Percentiles rank a stretch among this genome's conserved stretches.
These are phyloP conservation scores for Bedellia somnulentella DNA, from an alignment of 2,888 invertebrate genomes.

Conservation along the genomic window DNA sequence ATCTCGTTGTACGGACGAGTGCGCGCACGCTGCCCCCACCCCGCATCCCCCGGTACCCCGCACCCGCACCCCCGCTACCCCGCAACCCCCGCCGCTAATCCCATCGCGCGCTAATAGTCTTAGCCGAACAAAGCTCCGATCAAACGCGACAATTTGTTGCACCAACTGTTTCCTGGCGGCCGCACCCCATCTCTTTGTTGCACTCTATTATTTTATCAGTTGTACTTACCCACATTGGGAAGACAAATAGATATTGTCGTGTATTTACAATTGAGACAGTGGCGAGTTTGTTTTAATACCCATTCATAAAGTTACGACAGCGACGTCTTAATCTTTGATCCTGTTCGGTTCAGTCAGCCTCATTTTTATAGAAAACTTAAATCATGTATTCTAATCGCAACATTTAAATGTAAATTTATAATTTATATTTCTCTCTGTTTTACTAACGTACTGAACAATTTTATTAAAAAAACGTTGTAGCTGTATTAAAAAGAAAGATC, in stretches of 20 bases:
- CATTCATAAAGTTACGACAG: background rate
- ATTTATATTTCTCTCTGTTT: too few species aligned
- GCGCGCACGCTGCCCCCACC: conserved; percentile 17
- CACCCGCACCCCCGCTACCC: too few species aligned
- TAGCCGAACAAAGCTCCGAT: conserved; percentile 49
- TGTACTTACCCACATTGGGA: background rate
- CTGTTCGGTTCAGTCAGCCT: background rate
- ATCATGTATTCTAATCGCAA: too few species aligned
- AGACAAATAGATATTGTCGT: background rate
- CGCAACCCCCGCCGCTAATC: too few species aligned
- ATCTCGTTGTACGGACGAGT: conserved; percentile 30
- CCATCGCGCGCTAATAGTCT: conserved; percentile 32
- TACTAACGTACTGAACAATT: too few species aligned
- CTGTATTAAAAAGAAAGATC: too few species aligned
- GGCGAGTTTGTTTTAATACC: background rate
- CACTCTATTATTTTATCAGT: background rate
- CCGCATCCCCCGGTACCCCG: too few species aligned
- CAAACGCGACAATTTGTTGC: conserved; percentile 46
- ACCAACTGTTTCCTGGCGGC: conserved; percentile 48
- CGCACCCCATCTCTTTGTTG: background rate
- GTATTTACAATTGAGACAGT: too few species aligned
- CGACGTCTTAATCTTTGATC: background rate
- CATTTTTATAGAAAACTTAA: too few species aligned
- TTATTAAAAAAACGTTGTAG: too few species aligned
- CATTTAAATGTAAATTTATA: too few species aligned